These are phyloP conservation scores for Philopedon plagiatum DNA, from an alignment of 2,888 invertebrate species.

Conservation along the genomic window DNA sequence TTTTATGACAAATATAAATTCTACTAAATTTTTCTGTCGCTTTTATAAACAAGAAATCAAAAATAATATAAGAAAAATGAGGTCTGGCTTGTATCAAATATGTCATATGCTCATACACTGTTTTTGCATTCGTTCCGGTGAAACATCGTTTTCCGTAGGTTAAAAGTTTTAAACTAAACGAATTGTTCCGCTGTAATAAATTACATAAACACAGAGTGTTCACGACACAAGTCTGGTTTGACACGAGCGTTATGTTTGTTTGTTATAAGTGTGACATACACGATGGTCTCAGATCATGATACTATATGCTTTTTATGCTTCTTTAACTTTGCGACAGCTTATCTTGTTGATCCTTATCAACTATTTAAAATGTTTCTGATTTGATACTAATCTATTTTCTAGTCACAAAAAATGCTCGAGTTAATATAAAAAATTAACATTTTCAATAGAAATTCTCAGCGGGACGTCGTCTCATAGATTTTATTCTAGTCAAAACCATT, in stretches of 20 bases:
- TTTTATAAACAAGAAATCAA: slow-evolving; percentile 16
- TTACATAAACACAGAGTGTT: slow-evolving; percentile 58
- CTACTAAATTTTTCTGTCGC: neutral
- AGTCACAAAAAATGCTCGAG: slow-evolving; percentile 44
- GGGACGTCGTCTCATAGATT: slow-evolving; percentile 36
- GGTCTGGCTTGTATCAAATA: slow-evolving; percentile 20
- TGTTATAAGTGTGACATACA: slow-evolving; percentile 58
- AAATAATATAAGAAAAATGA: slow-evolving; percentile 7
- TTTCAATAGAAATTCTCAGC: slow-evolving; percentile 41
- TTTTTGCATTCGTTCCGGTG: slow-evolving; percentile 5
- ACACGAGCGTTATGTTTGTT: slow-evolving; percentile 57
- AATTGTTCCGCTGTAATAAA: slow-evolving; percentile 48
- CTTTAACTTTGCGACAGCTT: slow-evolving; percentile 51
- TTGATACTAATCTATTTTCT: slow-evolving; percentile 42
- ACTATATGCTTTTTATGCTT: slow-evolving; percentile 38
- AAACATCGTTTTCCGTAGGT: neutral
- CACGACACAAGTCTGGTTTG: slow-evolving; percentile 59
- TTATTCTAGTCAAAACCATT: slow-evolving; percentile 44
- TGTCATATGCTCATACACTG: slow-evolving; percentile 31
- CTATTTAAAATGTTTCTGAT: slow-evolving; percentile 37
- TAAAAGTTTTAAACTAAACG: slow-evolving; percentile 14
- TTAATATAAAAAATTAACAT: slow-evolving; percentile 44
- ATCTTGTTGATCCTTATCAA: slow-evolving; percentile 39
- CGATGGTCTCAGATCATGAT: slow-evolving; percentile 27
- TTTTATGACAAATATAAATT: neutral